Evolutionary conservation across 2,888 invertebrate species (phyloP).

Genomic region (Scaeva pyrastri): DNA sequence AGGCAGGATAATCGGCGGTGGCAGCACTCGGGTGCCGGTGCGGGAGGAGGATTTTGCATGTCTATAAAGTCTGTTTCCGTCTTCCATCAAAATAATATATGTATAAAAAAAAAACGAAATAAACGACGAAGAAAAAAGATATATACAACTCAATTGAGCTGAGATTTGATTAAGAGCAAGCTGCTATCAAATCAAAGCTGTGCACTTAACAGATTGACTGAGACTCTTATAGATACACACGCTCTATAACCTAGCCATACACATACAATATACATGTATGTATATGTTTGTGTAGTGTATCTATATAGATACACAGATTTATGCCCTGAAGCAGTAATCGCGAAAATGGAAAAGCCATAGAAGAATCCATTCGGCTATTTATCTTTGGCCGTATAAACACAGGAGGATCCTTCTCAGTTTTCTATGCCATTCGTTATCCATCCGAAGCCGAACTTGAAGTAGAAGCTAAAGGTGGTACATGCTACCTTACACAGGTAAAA

Average conservation of each 20-base stretch:
- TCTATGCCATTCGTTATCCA: constrained; percentile 24
- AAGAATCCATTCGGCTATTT: constrained; percentile 40
- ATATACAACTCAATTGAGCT: constrained; percentile 44
- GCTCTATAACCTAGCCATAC: background rate
- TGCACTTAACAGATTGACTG: constrained; percentile 61
- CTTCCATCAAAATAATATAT: constrained; percentile 12
- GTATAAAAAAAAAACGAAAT: background rate
- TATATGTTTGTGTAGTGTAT: too few relatives aligned
- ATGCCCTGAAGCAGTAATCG: constrained; percentile 27
- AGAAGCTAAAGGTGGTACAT: too few relatives aligned
- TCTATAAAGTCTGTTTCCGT: constrained; percentile 20
- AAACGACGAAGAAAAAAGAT: constrained; percentile 10
- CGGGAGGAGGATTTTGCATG: constrained; percentile 21
- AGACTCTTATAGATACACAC: constrained; percentile 11
- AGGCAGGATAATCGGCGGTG: background rate
- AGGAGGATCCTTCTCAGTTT: constrained; percentile 27
- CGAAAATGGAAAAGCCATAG: constrained; percentile 46
- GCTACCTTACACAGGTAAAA: constrained; percentile 6
- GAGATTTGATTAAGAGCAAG: constrained; percentile 46
- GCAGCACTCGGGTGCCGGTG: background rate
- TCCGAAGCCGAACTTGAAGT: background rate
- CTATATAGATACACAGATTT: background rate
- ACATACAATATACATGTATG: background rate
- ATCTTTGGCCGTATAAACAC: constrained; percentile 40
- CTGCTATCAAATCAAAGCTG: constrained; percentile 43